Percentiles rank a stretch among this genome's conserved stretches.
Evolutionary conservation across 2,888 invertebrate genomes (phyloP).

Genomic region (Agriopis marginaria): DNA sequence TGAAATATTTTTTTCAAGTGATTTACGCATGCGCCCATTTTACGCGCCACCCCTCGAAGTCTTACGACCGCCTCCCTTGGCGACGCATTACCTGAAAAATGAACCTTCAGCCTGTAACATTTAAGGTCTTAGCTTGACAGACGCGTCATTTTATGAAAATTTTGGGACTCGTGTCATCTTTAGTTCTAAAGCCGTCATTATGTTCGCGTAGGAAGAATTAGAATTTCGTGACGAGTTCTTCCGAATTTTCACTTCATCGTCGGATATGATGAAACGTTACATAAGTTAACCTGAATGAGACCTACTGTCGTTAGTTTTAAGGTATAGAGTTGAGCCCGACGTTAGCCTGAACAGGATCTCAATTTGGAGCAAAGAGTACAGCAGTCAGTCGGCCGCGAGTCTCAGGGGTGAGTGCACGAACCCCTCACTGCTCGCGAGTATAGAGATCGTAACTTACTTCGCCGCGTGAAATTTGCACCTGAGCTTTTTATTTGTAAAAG

Average conservation of each 20-base stretch:
- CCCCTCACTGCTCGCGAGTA: conserved; percentile 50
- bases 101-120: conserved; percentile 70
- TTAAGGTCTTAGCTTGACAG: conserved; percentile 62
- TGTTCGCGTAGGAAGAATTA: conserved; percentile 79
- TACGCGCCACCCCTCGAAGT: conserved; percentile 84
- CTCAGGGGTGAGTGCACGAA: conserved; percentile 64
- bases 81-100: conserved; percentile 70
- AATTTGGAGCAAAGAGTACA: conserved; percentile 64
- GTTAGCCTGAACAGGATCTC: conserved; percentile 57
- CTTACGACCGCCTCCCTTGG: conserved; percentile 83
- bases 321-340: conserved; percentile 55
- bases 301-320: conserved; percentile 51
- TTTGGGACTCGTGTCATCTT: conserved; percentile 71
- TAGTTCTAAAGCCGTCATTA: conserved; percentile 82
- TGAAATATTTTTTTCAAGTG: conserved; percentile 70
- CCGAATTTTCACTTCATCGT: conserved; percentile 63
- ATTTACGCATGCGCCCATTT: conserved; percentile 82
- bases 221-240: conserved; percentile 75
- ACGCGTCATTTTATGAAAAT: conserved; percentile 69
- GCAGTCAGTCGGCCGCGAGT: conserved; percentile 79
- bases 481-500: conserved; percentile 16
- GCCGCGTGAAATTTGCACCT: conserved; percentile 54
- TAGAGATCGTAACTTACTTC: conserved; percentile 76
- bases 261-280: conserved; percentile 40
- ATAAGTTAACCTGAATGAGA: conserved; percentile 48